Evolutionary conservation across 1,140 invertebrate species (phyloP).

Genomic region (Kradibia gibbosae): DNA sequence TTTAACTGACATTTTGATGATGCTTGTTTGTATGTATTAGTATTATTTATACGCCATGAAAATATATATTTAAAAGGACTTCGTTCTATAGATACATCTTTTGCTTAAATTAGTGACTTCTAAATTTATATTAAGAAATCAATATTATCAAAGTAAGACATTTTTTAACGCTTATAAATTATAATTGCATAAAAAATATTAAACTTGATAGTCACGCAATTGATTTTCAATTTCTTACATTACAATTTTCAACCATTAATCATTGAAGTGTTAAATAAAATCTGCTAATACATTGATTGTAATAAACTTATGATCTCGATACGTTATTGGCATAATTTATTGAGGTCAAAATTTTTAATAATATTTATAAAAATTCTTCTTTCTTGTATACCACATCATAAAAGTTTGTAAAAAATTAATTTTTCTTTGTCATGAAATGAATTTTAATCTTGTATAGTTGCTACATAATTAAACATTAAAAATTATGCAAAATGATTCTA

Average conservation of each 20-base stretch:
- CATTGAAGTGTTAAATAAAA: conserved; percentile 8
- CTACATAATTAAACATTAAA: too few species aligned
- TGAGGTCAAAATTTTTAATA: neutral
- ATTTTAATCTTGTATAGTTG: too few species aligned
- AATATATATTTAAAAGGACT: neutral
- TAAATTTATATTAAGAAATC: neutral
- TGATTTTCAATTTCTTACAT: conserved; percentile 4
- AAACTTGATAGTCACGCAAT: conserved; percentile 10
- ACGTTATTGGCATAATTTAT: neutral
- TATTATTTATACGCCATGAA: neutral
- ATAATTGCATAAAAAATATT: conserved; percentile 10
- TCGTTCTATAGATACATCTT: neutral
- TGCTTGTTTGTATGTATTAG: neutral
- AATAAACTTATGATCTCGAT: conserved; percentile 7
- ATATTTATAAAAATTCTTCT: neutral
- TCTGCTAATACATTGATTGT: conserved; percentile 16
- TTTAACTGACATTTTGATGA: neutral
- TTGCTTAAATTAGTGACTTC: neutral
- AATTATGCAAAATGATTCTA: too few species aligned
- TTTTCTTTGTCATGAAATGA: too few species aligned
- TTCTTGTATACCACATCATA: too few species aligned
- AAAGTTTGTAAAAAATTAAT: too few species aligned
- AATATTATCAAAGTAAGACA: conserved; percentile 8
- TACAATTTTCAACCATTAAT: conserved; percentile 17
- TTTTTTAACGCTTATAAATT: neutral